Percentiles rank a stretch among this genome's conserved stretches.
phyloP scores from a whole-genome alignment of 1,140 invertebrate genomes.

The Macrosteles quadrilineatus region DNA sequence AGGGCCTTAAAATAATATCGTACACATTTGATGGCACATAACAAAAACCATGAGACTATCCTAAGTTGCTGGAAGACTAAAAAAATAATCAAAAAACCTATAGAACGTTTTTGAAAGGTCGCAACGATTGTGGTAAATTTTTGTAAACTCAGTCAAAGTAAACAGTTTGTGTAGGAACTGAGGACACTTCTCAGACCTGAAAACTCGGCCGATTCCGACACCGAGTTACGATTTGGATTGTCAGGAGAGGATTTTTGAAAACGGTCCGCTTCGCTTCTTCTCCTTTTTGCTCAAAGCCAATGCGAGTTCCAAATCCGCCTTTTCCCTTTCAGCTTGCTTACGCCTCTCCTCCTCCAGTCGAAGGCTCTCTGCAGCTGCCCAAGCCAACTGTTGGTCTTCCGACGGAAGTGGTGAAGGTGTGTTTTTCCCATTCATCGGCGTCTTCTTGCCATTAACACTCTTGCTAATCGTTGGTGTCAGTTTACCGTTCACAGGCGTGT shows the following conservation, averaged over 20 bases:
- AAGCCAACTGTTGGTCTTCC: conserved; percentile 50
- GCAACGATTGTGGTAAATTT: no score
- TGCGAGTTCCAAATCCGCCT: conserved; percentile 51
- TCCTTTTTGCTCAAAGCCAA: conserved; percentile 45
- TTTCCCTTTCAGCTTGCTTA: conserved; percentile 47
- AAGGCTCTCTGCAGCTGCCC: conserved; percentile 50
- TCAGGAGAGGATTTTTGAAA: conserved; percentile 21
- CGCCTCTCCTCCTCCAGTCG: conserved; percentile 47
- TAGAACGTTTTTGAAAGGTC: no score
- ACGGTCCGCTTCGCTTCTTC: conserved; percentile 26
- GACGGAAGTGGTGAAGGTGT: conserved; percentile 34
- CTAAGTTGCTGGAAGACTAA: no score
- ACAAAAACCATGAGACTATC: no score
- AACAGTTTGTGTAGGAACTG: neutral
- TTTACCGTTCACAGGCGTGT: conserved; percentile 21
- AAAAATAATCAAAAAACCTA: no score
- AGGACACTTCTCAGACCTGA: neutral
- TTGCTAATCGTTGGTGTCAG: neutral
- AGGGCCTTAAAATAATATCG: no score
- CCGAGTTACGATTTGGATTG: conserved; percentile 4
- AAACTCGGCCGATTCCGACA: neutral
- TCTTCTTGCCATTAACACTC: conserved; percentile 18
- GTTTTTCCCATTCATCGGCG: conserved; percentile 19
- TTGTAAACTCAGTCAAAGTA: no score
- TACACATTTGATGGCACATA: no score